A percentile compares a stretch with the other conserved stretches of the same genome.
Conservation (phyloP, 1,140 invertebrate genomes). For the Lycorma delicatula region DNA sequence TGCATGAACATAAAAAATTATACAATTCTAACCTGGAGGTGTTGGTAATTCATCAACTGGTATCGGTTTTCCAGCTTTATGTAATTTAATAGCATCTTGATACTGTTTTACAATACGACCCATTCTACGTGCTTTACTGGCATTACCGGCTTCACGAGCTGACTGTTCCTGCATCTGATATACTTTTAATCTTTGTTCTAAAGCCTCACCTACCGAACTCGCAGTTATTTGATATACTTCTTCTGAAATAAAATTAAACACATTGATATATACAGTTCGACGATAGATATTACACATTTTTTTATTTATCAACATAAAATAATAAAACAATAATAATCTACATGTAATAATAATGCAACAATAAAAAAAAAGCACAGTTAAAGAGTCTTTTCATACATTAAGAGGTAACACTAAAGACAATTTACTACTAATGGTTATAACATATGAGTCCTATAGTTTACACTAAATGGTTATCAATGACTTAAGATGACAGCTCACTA, state of each 20-base stretch:
- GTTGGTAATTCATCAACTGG: slow-evolving; percentile 76
- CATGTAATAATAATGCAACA: no score
- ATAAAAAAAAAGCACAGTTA: no score
- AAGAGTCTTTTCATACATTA: no score
- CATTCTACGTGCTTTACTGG: slow-evolving; percentile 77
- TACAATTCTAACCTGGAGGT: slow-evolving; percentile 83
- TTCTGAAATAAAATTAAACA: neutral
- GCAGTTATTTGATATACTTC: slow-evolving; percentile 33
- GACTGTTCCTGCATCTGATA: slow-evolving; percentile 60
- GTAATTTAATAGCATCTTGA: slow-evolving; percentile 73
- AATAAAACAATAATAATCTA: no score
- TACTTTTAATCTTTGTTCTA: slow-evolving; percentile 73
- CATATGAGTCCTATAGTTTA: no score
- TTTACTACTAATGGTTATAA: no score
- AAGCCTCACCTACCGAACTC: slow-evolving; percentile 61
- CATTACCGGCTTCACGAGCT: slow-evolving; percentile 69
- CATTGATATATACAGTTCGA: neutral
- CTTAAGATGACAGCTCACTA: no score
- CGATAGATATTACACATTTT: no score
- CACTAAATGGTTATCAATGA: no score
- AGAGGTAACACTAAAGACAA: no score
- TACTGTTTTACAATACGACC: slow-evolving; percentile 92
- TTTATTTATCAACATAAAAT: no score
- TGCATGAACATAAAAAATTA: no score
- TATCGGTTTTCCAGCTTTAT: slow-evolving; percentile 67